A percentile compares a stretch with the other conserved stretches of the same genome.
Evolutionary conservation across 2,888 invertebrate species (phyloP).

Genomic region (Nematopogon swammerdamellus): DNA sequence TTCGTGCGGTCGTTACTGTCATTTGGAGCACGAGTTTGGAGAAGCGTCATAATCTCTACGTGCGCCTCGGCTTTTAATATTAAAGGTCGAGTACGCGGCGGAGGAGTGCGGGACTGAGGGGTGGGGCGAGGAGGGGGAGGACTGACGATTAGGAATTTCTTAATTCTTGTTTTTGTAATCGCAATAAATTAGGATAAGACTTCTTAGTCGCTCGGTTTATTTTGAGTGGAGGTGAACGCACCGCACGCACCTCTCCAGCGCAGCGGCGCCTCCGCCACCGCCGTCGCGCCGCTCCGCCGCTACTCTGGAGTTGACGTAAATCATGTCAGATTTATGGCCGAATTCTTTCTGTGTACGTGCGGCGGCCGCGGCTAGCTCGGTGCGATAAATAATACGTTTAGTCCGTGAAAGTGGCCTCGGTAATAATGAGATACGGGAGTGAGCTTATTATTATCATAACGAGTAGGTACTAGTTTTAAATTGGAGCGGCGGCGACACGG

Average conservation of each 20-base stretch:
- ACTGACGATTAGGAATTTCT: slow-evolving; percentile 8
- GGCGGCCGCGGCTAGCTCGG: not conserved
- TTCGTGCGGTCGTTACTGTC: too few species aligned
- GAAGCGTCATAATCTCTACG: slow-evolving; percentile 5
- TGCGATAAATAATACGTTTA: slow-evolving; percentile 37
- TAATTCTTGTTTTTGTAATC: slow-evolving; percentile 10
- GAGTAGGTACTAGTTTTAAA: too few species aligned
- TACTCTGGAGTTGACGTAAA: slow-evolving; percentile 17
- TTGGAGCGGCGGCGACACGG: too few species aligned
- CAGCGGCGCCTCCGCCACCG: not conserved
- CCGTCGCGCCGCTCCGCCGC: not conserved
- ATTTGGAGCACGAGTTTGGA: not conserved
- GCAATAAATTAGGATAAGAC: slow-evolving; percentile 13
- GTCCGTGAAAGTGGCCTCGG: slow-evolving; percentile 25
- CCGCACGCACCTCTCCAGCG: not conserved
- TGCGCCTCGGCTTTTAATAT: slow-evolving; percentile 1
- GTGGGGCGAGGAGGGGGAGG: not conserved
- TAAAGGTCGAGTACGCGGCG: not conserved
- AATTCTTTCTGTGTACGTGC: slow-evolving; percentile 5
- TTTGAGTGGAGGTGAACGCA: not conserved
- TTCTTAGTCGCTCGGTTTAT: not conserved
- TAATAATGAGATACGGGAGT: slow-evolving; percentile 29
- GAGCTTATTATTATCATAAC: slow-evolving; percentile 27
- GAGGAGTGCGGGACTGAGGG: too few species aligned
- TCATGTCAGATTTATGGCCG: slow-evolving; percentile 15